Evolutionary conservation across 2,888 invertebrate genomes (phyloP).

Genomic region (Pristionchus entomophagus): DNA sequence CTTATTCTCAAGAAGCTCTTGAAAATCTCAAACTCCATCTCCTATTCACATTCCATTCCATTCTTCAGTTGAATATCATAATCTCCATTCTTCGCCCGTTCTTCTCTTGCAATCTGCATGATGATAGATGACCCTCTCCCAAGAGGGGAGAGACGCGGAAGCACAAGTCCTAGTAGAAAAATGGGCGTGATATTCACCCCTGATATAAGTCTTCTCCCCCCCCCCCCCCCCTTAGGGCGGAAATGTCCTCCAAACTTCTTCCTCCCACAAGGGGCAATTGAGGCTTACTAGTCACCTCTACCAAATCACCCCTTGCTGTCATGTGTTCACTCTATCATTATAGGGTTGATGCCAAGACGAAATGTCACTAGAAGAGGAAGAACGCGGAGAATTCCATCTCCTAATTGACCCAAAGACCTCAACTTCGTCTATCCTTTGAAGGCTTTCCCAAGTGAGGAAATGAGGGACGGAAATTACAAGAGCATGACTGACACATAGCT

Average conservation of each 20-base stretch:
- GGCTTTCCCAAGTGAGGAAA: slow-evolving; percentile 19
- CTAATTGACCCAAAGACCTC: background rate
- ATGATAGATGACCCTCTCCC: background rate
- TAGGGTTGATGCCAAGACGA: too few relatives aligned
- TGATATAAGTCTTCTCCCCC: slow-evolving; percentile 1
- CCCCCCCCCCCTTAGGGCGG: background rate
- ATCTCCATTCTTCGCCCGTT: background rate
- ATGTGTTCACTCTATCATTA: background rate
- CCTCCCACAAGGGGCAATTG: background rate
- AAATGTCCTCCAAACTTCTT: background rate
- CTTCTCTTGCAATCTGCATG: background rate
- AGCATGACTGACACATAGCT: slow-evolving; percentile 9
- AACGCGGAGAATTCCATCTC: background rate
- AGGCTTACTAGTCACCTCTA: background rate
- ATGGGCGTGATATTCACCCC: background rate
- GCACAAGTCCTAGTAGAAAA: background rate
- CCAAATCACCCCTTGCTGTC: background rate
- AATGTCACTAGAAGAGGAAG: background rate
- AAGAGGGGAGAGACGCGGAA: background rate
- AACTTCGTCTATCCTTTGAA: background rate
- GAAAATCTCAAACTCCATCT: background rate
- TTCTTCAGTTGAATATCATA: background rate
- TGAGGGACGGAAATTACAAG: slow-evolving; percentile 5
- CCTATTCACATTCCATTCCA: background rate
- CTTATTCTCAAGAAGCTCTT: background rate